Evolutionary conservation across 2,113 vertebrate species (phyloP).

Genomic region (Machaerirhynchus nigripectus): DNA sequence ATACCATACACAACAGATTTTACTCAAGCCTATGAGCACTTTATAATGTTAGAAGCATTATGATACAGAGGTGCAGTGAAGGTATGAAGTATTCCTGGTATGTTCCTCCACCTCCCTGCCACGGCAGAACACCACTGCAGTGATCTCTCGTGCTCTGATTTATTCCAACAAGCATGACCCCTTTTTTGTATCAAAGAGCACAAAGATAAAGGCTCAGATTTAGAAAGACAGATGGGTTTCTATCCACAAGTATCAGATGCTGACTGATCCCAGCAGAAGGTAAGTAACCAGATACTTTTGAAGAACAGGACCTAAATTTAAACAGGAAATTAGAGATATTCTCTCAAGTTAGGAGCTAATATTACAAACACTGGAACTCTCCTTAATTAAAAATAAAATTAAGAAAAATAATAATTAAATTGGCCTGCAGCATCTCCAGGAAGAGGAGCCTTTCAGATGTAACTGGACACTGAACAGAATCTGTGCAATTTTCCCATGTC

Average conservation of each 20-base stretch:
- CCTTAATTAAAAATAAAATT: neutral
- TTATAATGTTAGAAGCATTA: neutral
- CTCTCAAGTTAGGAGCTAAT: neutral
- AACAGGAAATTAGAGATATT: conserved; percentile 22
- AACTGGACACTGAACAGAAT: neutral
- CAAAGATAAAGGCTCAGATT: conserved; percentile 43
- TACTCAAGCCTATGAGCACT: neutral
- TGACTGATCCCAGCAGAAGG: conserved; percentile 52
- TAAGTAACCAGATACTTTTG: neutral
- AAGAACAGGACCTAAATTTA: conserved; percentile 26
- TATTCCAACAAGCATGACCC: neutral
- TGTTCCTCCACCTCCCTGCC: neutral
- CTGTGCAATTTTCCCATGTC: neutral
- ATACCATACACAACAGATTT: neutral
- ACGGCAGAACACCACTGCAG: neutral
- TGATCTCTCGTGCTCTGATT: neutral
- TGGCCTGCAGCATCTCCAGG: neutral
- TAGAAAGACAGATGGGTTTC: conserved; percentile 50
- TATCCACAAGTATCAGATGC: conserved; percentile 22
- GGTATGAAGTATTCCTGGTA: neutral
- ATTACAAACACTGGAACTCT: neutral
- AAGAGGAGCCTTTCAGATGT: neutral
- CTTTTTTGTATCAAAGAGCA: conserved; percentile 15
- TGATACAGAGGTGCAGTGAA: neutral
- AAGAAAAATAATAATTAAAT: neutral